These are phyloP conservation scores for Ciconia boyciana DNA, from an alignment of 2,113 vertebrate species.

Conservation along the genomic window DNA sequence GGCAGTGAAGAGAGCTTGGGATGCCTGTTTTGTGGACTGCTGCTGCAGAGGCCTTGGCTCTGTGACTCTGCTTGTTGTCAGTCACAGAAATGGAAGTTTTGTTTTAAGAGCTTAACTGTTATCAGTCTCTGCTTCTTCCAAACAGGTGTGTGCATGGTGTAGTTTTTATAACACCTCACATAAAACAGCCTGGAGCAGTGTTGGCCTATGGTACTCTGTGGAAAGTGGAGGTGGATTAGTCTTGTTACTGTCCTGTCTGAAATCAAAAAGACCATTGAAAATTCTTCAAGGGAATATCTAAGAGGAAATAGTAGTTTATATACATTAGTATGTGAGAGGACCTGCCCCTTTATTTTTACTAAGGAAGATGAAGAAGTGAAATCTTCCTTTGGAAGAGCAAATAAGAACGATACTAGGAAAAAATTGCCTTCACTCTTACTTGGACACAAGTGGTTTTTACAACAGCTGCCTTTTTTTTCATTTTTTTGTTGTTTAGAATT, in stretches of 20 bases:
- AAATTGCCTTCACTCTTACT: neutral
- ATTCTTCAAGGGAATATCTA: neutral
- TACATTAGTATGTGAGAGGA: fast-evolving
- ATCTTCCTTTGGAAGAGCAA: neutral
- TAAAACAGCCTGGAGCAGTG: neutral
- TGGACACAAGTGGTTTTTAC: neutral
- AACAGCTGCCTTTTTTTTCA: neutral
- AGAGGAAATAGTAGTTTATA: neutral
- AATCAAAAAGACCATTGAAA: neutral
- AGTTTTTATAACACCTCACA: neutral
- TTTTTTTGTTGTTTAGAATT: neutral
- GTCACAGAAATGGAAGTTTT: neutral
- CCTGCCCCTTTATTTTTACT: neutral
- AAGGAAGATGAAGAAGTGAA: neutral
- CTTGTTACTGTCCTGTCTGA: neutral
- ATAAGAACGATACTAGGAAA: neutral
- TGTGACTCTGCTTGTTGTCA: neutral
- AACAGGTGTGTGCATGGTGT: neutral
- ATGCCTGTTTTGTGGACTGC: neutral
- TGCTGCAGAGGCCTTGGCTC: neutral
- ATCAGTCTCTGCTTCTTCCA: neutral
- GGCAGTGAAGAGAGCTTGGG: neutral
- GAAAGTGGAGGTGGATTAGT: neutral
- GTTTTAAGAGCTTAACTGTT: neutral
- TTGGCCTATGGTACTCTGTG: neutral